Percentiles rank a stretch among this genome's conserved stretches.
Conservation (phyloP, 2,113 vertebrate species). For the Chlorodrepanis virens region DNA sequence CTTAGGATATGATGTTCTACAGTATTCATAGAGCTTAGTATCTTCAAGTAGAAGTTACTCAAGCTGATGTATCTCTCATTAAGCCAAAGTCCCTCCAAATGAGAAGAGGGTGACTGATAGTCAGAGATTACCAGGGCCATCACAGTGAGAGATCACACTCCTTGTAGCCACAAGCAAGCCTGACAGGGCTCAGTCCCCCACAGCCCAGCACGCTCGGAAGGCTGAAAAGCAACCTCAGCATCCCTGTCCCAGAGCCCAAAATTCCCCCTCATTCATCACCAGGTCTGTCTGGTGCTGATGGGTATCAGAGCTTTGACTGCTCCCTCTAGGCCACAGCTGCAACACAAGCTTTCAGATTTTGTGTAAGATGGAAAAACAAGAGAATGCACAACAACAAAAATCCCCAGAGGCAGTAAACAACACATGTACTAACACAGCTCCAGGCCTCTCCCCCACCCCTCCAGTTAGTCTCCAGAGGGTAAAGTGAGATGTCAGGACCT, state of each 20-base stretch:
- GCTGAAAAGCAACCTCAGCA: background rate
- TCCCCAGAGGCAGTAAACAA: background rate
- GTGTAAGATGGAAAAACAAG: background rate
- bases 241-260: accelerated
- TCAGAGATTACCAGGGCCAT: background rate
- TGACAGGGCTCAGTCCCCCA: background rate
- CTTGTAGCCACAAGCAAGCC: background rate
- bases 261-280: background rate
- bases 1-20: background rate
- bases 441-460: background rate
- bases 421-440: background rate
- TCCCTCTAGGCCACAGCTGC: background rate
- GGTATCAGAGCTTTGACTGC: background rate
- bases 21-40: conserved; percentile 39
- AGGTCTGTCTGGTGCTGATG: background rate
- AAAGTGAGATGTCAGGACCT: background rate
- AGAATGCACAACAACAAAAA: background rate
- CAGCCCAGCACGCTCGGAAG: accelerated
- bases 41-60: conserved; percentile 61
- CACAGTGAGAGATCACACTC: background rate
- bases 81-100: conserved; percentile 40
- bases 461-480: background rate
- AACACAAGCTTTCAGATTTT: background rate
- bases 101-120: conserved; percentile 12
- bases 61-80: conserved; percentile 31